Evolutionary conservation across 2,113 vertebrate species (phyloP), one percentile per base, ranked within the genome.

Genomic region (Percina caprodes): DNA sequence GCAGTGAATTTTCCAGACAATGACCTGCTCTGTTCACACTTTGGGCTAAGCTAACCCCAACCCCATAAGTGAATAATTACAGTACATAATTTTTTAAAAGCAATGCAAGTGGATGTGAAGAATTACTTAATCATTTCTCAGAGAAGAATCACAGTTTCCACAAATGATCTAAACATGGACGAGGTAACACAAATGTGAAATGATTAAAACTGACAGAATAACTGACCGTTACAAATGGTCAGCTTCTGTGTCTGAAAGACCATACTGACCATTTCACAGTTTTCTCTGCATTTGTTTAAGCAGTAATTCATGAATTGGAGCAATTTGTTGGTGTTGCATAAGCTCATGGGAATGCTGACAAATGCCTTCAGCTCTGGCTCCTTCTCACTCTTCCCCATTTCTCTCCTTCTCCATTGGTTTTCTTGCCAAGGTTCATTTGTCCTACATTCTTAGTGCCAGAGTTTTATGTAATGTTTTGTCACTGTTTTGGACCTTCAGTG

Each of bases 401-500:
- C 2, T 62, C 39, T 82, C 16, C 39, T 61, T 82, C 65, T 77
- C 60, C 79, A 21, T 68, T 35, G 55, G 69, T 70, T 42, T 62
- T 83, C 39, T 83, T 74, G 67, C 68, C 0, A 14, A 55, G 62
- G 19, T 68, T 71, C 23, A 59, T 73, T 76, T 83, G 66, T 81
- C 77, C 77, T 77, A 42, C 56, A 84, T 85, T 26, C 67, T 76
- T n/a, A 26, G 24, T 61, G 79, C 77, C 81, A 78, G 76, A 56
- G 55, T 73, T 83, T 91, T 84, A 84, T 76, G 61, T 82, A 88
- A 91, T 10, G 54, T 23, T 69, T 77, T 49, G 33, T 73, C 51
- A 26, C 35, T 72, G 62, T 68, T 83, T 16, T 45, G 13, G 55
- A 60, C 45, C 52, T 59, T 79, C 19, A 3, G 33, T 54, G 18